Conservation (phyloP, 2,113 vertebrate species). For the Labeo catla region DNA sequence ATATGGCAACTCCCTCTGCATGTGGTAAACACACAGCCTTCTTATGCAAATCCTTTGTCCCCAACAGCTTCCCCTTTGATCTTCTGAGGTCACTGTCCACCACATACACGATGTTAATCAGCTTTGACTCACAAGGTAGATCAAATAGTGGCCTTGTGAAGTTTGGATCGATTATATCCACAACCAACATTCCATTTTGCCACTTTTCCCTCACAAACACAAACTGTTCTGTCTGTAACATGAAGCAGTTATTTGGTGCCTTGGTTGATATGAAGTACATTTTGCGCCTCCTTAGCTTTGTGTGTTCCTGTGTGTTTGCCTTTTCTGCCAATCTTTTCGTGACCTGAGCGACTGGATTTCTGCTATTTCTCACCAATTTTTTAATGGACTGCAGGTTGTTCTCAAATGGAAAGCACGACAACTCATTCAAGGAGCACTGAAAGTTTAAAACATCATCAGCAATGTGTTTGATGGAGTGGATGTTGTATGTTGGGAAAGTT, state of each 20-base stretch:
- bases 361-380: background rate
- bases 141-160: background rate
- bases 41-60: background rate
- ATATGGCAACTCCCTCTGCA: background rate
- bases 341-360: background rate
- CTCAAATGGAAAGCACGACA: conserved; percentile 6
- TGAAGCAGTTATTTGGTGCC: background rate
- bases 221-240: background rate
- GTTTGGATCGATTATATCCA: background rate
- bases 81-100: background rate
- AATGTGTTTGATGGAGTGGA: background rate
- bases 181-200: background rate
- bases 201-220: background rate
- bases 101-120: background rate
- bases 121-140: background rate
- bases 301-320: background rate
- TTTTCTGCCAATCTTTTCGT: background rate
- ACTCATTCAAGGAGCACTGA: background rate
- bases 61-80: background rate
- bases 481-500: background rate
- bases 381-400: background rate
- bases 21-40: background rate
- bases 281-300: background rate
- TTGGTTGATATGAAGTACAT: background rate
- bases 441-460: background rate